Conservation (phyloP, 2,888 invertebrate species). For the Andricus curvator region DNA sequence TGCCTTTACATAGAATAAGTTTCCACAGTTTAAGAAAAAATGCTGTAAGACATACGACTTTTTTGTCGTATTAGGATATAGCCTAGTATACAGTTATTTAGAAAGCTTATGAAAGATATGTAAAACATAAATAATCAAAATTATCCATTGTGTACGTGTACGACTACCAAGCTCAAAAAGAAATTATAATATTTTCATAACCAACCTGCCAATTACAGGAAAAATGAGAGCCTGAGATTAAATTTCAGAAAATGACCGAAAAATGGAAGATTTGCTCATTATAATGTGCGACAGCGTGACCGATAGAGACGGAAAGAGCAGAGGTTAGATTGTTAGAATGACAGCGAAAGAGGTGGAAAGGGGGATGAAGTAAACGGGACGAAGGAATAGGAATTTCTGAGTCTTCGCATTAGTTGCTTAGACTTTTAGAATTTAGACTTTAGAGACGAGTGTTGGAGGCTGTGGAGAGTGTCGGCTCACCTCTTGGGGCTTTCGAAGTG, state of each 20-base stretch:
- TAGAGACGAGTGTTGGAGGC: constrained; percentile 42
- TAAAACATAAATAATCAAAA: neutral
- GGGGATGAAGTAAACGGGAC: constrained; percentile 55
- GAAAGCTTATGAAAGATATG: neutral
- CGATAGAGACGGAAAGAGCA: constrained; percentile 40
- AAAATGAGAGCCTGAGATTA: neutral
- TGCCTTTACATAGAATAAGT: too few species aligned
- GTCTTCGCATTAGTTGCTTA: neutral
- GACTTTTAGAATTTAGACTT: neutral
- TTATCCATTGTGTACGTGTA: neutral
- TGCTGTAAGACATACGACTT: too few species aligned
- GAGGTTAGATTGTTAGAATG: constrained; percentile 31
- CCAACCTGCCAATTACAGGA: neutral
- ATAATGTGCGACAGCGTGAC: constrained; percentile 19
- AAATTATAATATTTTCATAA: neutral
- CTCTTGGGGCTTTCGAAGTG: constrained; percentile 46
- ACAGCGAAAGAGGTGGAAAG: constrained; percentile 45
- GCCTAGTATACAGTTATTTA: too few species aligned
- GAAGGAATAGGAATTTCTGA: constrained; percentile 48
- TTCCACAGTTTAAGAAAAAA: too few species aligned
- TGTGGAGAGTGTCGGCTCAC: constrained; percentile 42
- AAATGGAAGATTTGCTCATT: neutral
- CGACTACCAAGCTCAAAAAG: neutral
- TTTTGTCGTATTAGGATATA: too few species aligned
- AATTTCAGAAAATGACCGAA: neutral